phyloP scores from a whole-genome alignment of 2,797 vertebrate species.

The Paedocypris micromegethes region DNA sequence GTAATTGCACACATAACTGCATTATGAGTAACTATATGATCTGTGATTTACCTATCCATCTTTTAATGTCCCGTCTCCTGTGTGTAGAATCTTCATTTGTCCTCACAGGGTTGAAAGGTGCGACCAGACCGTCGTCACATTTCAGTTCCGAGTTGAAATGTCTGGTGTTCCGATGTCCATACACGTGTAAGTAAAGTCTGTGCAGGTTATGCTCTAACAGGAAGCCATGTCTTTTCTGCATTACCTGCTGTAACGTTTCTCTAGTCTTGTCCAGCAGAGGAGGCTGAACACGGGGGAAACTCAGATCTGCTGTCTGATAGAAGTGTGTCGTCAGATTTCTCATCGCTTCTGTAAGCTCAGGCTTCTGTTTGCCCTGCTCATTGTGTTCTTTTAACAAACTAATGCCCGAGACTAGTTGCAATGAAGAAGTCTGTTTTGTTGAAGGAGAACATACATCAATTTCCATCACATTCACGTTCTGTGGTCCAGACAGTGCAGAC shows the following conservation, averaged over 20 bases:
- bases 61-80: background rate
- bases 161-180: background rate
- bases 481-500: background rate
- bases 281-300: constrained; percentile 34
- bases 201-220: constrained; percentile 58
- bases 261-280: constrained; percentile 59
- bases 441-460: background rate
- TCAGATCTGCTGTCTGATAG: constrained; percentile 51
- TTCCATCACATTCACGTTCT: background rate
- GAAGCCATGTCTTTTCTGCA: constrained; percentile 59
- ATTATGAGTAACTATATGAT: background rate
- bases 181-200: constrained; percentile 33
- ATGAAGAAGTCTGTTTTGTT: background rate
- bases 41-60: constrained; percentile 24
- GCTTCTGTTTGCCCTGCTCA: background rate
- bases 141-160: constrained; percentile 23
- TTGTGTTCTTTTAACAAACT: background rate
- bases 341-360: constrained; percentile 28
- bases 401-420: constrained; percentile 30
- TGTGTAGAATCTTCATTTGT: constrained; percentile 7
- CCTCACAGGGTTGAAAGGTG: constrained; percentile 2
- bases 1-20: no score
- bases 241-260: constrained; percentile 54
- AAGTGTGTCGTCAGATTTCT: constrained; percentile 52
- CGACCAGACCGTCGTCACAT: background rate